Evolutionary conservation across 2,113 vertebrate species (phyloP), one percentile per base, ranked within the genome.

Genomic region (Esox niger): DNA sequence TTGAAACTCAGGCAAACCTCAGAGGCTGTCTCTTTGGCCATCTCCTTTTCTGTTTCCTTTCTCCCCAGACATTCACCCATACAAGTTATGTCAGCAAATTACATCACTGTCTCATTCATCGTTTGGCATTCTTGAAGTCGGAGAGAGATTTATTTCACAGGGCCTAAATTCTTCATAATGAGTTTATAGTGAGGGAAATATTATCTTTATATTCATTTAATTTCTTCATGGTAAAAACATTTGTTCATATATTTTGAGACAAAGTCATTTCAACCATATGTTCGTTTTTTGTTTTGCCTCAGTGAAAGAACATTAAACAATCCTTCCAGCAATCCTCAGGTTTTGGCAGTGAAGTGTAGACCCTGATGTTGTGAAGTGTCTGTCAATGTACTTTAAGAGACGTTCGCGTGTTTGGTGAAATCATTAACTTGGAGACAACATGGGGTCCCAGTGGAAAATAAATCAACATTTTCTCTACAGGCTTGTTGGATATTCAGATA

Each of bases 131-230:
- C 29, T 30, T 20, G 27, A 5, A 15, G 57, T 17, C 57, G 6
- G 23, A 21, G n/a, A 23, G 27, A 59, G 20, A 59, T 5, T n/a
- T 23, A 59, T 60, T 76, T 76, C 69, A 68, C 61, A 71, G 72
- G 29, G 64, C 17, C 20, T 72, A 66, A 68, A 70, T 62, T 60
- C 76, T 78, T 84, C 74, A 79, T 81, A 83, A 85, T 47, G 70
- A 70, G 20, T 47, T n/a, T 21, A 7, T 70, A 26, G 80, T 79
- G 78, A 82, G 43, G 30, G 63, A 43, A 70, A 59, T 64, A 71
- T 75, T 76, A 65, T n/a, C n/a, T n/a, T n/a, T n/a, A n/a, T n/a
- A 80, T 81, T 59, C 73, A 79, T 43, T 76, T 73, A 59, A 58
- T 62, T 54, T 66, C 38, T 66, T 35, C 1, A 8, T 3, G 30